Evolutionary conservation across 2,888 invertebrate species (phyloP), one percentile per base, ranked within the genome.

Genomic region (Tubiluchus corallicola): DNA sequence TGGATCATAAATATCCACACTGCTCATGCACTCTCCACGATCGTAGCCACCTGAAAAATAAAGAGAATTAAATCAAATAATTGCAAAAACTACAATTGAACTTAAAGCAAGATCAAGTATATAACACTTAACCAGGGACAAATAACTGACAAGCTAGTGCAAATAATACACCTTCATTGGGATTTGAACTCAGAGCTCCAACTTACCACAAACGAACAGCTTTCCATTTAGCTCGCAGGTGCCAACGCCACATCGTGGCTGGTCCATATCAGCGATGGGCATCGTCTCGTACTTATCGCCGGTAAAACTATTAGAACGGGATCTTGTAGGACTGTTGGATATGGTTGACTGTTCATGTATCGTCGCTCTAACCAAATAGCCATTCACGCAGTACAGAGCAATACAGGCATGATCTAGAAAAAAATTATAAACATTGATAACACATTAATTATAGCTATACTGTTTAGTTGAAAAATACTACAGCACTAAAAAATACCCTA

Each of bases 11-110:
- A 74, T 72, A 65, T 82, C 82, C 1, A 76, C 79, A 17, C 74
- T 71, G 51, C 74, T 73, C 53, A 85, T 68, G 59, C 83, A 84
- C 60, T 83, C 81, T 38, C 79, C 79, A 51, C 84, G 72, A 66
- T 84, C 82, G 66, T 85, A 84, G 4, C 80, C 79, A 56, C 78
- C 75, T 74, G 54, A 37, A 56, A 53, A 50, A 43, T 38, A 20
- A 49, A 46, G 44, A 18, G 38, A 13, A 9, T 9, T n/a, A 4
- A 21, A 9, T 13, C 29, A 5, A n/a, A 13, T 41, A n/a, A 37
- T 20, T 40, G 16, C 38, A 21, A 20, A 37, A 41, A 40, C 3
- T 3, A 15, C 9, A 18, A 44, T 16, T n/a, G n/a, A n/a, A n/a
- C n/a, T n/a, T n/a, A n/a, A n/a, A n/a, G n/a, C n/a, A 50, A 18